Evolutionary conservation across 37 sponge, comb jelly and placozoan species (phyloP).

Genomic region (Cliona cf. orientalis): DNA sequence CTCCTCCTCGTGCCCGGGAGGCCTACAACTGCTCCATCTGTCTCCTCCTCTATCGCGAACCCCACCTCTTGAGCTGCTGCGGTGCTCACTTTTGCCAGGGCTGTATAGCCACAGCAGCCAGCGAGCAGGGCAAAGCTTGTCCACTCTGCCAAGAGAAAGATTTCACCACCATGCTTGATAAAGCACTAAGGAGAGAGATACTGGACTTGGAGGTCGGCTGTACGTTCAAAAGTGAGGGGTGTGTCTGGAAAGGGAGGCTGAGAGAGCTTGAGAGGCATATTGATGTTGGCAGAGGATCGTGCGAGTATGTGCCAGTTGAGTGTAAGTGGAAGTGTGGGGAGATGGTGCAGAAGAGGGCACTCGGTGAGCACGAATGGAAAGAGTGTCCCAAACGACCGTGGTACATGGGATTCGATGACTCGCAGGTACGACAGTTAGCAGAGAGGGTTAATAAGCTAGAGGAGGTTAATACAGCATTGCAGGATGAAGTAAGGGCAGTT

Average conservation of each 20-base stretch:
- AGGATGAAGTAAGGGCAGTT: background rate
- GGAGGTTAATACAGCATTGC: background rate
- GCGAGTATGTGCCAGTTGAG: background rate
- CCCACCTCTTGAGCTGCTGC: constrained; percentile 53
- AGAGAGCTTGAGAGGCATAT: constrained; percentile 13
- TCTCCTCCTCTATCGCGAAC: constrained; percentile 12
- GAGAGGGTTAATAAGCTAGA: background rate
- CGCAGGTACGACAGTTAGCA: constrained; percentile 4
- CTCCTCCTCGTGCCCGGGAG: too few relatives aligned
- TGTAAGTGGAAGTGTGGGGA: constrained; percentile 26
- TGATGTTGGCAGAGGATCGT: background rate
- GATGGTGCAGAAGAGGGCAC: background rate
- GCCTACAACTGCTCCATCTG: constrained; percentile 42
- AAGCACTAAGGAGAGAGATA: constrained; percentile 19
- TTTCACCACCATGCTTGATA: constrained; percentile 27
- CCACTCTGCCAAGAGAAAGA: constrained; percentile 21
- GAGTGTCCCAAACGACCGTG: constrained; percentile 8
- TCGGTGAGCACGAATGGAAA: background rate
- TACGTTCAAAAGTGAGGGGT: background rate
- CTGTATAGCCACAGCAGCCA: constrained; percentile 14
- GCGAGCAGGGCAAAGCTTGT: constrained; percentile 8
- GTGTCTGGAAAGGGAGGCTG: constrained; percentile 45
- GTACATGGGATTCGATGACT: background rate
- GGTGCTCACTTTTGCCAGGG: constrained; percentile 43
- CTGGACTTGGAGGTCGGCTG: constrained; percentile 24